Evolutionary conservation across 2,113 vertebrate species (phyloP).

Genomic region (Microcebus lehilahytsara): DNA sequence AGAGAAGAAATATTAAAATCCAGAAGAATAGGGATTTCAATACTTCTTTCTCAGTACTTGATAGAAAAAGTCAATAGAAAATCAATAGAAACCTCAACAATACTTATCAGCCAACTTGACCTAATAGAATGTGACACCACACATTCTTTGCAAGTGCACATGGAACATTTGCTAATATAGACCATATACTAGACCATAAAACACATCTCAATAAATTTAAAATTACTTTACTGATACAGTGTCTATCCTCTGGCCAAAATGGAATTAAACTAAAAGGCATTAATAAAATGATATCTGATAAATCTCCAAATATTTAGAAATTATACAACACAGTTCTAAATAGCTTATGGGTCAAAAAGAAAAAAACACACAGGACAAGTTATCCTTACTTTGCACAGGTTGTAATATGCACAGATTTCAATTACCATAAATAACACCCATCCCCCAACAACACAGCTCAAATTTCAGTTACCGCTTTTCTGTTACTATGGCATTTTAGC

Average conservation of each 20-base stretch:
- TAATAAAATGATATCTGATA: not conserved
- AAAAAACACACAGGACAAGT: not conserved
- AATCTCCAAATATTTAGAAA: slow-evolving; percentile 47
- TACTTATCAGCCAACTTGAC: not conserved
- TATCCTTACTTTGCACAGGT: not conserved
- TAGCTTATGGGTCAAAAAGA: not conserved
- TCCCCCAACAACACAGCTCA: not conserved
- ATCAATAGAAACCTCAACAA: not conserved
- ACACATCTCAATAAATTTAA: not conserved
- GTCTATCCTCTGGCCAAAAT: not conserved
- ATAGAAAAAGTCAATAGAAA: not conserved
- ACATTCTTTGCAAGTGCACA: not conserved
- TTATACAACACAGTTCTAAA: not conserved
- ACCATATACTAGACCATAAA: not conserved
- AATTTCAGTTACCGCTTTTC: not conserved
- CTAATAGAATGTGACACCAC: not conserved
- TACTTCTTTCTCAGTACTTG: not conserved
- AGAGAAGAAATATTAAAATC: not conserved
- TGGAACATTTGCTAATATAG: not conserved
- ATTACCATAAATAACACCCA: not conserved
- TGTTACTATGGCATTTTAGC: not conserved
- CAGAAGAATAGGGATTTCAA: not conserved
- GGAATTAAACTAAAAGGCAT: not conserved
- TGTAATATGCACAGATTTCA: not conserved
- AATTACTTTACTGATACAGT: not conserved